These are phyloP conservation scores for Meteorus colon DNA, from an alignment of 2,888 invertebrate genomes.

Conservation along the genomic window DNA sequence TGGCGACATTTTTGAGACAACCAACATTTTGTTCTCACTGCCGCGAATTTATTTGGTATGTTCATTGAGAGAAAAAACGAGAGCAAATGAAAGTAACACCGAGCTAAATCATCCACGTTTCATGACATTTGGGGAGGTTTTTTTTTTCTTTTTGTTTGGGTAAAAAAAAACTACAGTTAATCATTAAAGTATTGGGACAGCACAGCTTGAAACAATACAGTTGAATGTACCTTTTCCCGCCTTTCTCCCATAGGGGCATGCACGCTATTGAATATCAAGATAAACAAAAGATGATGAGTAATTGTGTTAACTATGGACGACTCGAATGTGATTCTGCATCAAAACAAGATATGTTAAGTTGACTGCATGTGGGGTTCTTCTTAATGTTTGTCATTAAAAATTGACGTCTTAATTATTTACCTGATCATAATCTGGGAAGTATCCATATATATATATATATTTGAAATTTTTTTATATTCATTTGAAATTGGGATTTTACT, in stretches of 20 bases:
- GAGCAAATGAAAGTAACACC: not conserved
- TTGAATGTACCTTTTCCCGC: not conserved
- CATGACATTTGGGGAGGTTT: conserved; percentile 4
- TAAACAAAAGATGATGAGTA: not conserved
- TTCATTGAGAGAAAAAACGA: conserved; percentile 48
- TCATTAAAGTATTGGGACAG: conserved; percentile 2
- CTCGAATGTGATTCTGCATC: not conserved
- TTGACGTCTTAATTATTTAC: not conserved
- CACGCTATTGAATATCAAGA: conserved; percentile 1
- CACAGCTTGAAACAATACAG: not conserved
- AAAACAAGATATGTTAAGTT: not conserved
- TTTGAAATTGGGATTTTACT: not conserved
- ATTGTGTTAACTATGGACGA: conserved; percentile 10
- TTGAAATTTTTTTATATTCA: not conserved
- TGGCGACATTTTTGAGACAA: conserved; percentile 99
- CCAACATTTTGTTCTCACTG: conserved; percentile 99
- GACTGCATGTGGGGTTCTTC: not conserved
- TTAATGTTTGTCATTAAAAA: not conserved
- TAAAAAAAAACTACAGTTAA: not conserved
- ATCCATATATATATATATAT: not conserved
- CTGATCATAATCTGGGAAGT: not conserved
- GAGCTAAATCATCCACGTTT: not conserved
- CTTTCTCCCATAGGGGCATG: not conserved
- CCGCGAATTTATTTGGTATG: conserved; percentile 98
- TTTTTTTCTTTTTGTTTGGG: not conserved